These are phyloP conservation scores for Halisarca cf. caerulea DNA, from an alignment of 37 sponge, comb jelly and placozoan species.

Conservation along the genomic window DNA sequence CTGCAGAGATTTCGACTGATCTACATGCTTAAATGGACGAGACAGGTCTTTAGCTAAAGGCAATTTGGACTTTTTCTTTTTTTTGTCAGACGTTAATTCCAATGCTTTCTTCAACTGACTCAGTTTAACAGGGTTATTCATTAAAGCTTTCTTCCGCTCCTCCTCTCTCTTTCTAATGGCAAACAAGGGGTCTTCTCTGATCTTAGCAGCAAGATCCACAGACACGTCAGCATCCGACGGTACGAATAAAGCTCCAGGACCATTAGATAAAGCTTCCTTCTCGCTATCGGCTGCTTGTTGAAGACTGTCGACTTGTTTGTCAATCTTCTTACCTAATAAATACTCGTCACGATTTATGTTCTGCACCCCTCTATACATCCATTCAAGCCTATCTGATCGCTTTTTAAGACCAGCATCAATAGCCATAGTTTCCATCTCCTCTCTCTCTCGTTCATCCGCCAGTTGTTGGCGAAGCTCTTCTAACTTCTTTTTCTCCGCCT, in stretches of 20 bases:
- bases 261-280: conserved; percentile 61
- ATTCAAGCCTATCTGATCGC: conserved; percentile 63
- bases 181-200: conserved; percentile 89
- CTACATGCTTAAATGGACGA: neutral
- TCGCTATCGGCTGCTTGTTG: conserved; percentile 60
- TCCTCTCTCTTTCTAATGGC: conserved; percentile 80
- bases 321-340: conserved; percentile 83
- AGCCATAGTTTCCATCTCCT: conserved; percentile 69
- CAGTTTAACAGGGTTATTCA: conserved; percentile 77
- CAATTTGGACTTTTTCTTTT: conserved; percentile 12
- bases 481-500: conserved; percentile 77
- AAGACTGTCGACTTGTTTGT: conserved; percentile 64
- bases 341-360: conserved; percentile 79
- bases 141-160: conserved; percentile 56
- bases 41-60: neutral
- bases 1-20: neutral
- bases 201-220: conserved; percentile 72
- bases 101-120: conserved; percentile 64
- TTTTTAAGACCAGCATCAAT: conserved; percentile 60
- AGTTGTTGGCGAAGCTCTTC: conserved; percentile 74
- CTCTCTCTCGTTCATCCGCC: conserved; percentile 71
- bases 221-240: conserved; percentile 39
- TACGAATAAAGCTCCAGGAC: conserved; percentile 78
- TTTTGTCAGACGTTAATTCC: neutral
- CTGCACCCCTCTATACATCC: conserved; percentile 65